A percentile compares a stretch with the other conserved stretches of the same genome.
These are phyloP conservation scores for Ptyas mucosa DNA, from an alignment of 2,113 vertebrate genomes.

Conservation along the genomic window DNA sequence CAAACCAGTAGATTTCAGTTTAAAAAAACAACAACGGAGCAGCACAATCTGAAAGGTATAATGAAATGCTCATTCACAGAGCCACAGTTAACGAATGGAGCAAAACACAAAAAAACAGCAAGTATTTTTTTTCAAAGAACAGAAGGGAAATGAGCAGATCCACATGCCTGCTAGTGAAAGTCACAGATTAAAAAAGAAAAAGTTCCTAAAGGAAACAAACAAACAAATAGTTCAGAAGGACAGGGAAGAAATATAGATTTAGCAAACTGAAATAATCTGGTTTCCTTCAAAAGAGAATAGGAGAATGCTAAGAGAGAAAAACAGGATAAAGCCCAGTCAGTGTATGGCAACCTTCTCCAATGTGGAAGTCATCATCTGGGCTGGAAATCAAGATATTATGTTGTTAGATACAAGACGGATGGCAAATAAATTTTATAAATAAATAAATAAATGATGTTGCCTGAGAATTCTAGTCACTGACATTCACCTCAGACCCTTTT, in stretches of 20 bases:
- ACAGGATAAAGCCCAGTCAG: not conserved
- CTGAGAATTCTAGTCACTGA: not conserved
- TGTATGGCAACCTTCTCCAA: not conserved
- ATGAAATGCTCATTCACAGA: not conserved
- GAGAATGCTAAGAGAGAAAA: not conserved
- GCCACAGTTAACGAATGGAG: not conserved
- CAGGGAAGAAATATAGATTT: not conserved
- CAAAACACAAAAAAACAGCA: not conserved
- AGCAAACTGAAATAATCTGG: not conserved
- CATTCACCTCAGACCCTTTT: not conserved
- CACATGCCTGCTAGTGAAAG: not conserved
- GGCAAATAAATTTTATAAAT: not conserved
- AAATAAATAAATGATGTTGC: not conserved
- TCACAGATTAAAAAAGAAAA: not conserved
- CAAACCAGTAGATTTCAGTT: conserved; percentile 12
- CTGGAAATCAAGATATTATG: not conserved
- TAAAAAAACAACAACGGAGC: not conserved
- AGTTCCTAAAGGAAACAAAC: not conserved
- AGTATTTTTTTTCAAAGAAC: not conserved
- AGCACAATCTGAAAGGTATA: not conserved
- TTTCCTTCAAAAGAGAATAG: not conserved
- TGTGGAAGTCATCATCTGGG: not conserved
- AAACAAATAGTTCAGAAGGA: not conserved
- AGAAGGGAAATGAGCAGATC: not conserved
- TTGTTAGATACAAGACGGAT: not conserved